Base-by-base conservation (phyloP, 2,888 invertebrate species). In the Fabriciana adippe region DNA sequence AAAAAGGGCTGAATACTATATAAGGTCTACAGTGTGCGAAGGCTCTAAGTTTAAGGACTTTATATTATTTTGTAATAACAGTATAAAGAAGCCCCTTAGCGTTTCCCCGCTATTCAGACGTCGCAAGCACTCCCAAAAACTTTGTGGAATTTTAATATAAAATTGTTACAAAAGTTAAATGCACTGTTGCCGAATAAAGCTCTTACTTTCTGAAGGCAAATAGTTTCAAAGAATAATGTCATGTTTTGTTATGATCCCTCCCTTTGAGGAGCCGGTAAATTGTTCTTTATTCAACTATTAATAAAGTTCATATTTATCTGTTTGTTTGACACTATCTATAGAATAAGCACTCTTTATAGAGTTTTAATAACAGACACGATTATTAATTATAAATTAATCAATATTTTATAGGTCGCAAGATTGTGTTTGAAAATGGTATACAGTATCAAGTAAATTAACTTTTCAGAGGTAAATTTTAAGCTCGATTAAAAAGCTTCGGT, bases 181-280 rank as follows among this genome's bases (percentile, higher is more conserved):
- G 61, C 56, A 65, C 48, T 63, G 64, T 26, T 61, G 57, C 54
- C 41, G 54, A 51, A 48, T 41, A 41, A 41, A 69, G 47, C 64
- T 64, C 54, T 65, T 31, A 56, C 61, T 47, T 60, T 65, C 48
- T 60, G 64, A 65, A 65, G 64, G 71, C 71, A 59, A 67, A 69
- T 70, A 72, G 67, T 70, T 64, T 67, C 54, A 54, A 48, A 66
- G 69, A 73, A 69, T 74, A 72, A 71, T 68, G 62, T 67, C 69
- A 71, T 68, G 62, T 67, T 68, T 57, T 56, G 63, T 66, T 67
- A 69, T 72, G 67, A 64, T 67, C 67, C 62, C 51, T 14, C 5
- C 13, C 6, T 45, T 18, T 21, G 16, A 50, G 35, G 14, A 26
- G 47, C 35, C 14, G 18, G 31, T 6, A 63, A 53, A 64, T 54